Evolutionary conservation across 2,888 invertebrate genomes (phyloP), one percentile per base, ranked within the genome.

Genomic region (Drosophila niveifrons): DNA sequence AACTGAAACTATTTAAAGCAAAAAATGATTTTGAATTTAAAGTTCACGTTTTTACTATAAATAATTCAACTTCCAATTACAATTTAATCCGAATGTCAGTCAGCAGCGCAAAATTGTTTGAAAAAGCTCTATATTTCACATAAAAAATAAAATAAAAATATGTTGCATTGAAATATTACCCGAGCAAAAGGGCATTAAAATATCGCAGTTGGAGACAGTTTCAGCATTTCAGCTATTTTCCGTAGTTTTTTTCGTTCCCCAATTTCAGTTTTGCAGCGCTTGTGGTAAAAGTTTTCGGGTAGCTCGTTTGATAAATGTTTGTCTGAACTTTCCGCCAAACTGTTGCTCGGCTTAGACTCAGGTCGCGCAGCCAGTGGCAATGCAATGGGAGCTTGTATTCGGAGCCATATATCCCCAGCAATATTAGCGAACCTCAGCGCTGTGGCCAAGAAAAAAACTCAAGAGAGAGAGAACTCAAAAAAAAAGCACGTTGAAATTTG

Each of bases 231-330:
- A 15, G 29, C 46, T 17, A 23, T 56, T 56, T 23, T 31, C 23
- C 11, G 63, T 15, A 41, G 53, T 51, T 47, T 68, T 55, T 36
- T 36, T 23, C n/a, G 23, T 23, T 23, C 4, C 4, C 23, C 36
- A 36, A n/a, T 36, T 36, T 61, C 48, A 2, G 8, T 62, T 72
- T 64, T 57, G 34, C 62, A 56, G 36, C 52, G 62, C 48, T 67
- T 66, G 76, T 41, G 69, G 72, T 13, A 44, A 72, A 82, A 86
- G 34, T 75, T 82, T 80, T 81, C 31, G 63, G 70, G 62, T 59
- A 55, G 72, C 81, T 68, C 68, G 84, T 63, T 88, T 79, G 85
- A 83, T 85, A 83, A 83, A 83, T 83, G 88, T 88, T 83, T 82
- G 66, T 67, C 63, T 59, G 71, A 79, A 83, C 82, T 88, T 83